Conservation (phyloP, 2,113 vertebrate genomes). For the Nicator chloris region DNA sequence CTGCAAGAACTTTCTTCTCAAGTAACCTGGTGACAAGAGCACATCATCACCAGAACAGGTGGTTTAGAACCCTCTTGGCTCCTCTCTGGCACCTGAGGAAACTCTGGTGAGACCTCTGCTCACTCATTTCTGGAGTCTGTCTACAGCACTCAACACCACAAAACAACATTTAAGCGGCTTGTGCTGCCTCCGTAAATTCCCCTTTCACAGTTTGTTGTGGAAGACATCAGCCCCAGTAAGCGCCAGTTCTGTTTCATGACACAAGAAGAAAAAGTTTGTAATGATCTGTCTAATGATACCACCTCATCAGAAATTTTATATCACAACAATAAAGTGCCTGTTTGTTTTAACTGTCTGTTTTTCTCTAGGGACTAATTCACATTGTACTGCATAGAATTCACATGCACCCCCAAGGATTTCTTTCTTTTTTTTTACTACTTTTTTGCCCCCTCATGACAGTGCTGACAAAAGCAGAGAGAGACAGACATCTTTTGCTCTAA, state of each 20-base stretch:
- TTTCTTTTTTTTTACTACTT: no score
- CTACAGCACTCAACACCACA: neutral
- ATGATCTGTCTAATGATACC: slow-evolving; percentile 46
- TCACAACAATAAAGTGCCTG: neutral
- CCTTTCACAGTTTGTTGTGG: neutral
- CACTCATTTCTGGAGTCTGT: neutral
- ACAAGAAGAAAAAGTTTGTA: neutral
- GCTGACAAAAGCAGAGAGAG: neutral
- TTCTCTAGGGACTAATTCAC: neutral
- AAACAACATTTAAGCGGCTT: neutral
- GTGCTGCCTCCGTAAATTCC: neutral
- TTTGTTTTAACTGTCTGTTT: slow-evolving; percentile 32
- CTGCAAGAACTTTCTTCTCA: neutral
- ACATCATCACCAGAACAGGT: neutral
- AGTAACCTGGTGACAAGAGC: neutral
- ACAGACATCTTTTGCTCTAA: neutral
- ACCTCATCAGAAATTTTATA: slow-evolving; percentile 30
- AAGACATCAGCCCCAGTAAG: neutral
- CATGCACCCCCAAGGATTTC: no score
- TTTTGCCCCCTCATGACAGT: neutral
- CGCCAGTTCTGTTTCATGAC: neutral
- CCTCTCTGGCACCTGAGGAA: neutral
- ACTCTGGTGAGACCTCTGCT: neutral
- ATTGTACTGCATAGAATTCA: neutral
- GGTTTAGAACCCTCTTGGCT: neutral